These are phyloP conservation scores for Cetonia aurata DNA, from an alignment of 2,888 invertebrate species.

Conservation along the genomic window DNA sequence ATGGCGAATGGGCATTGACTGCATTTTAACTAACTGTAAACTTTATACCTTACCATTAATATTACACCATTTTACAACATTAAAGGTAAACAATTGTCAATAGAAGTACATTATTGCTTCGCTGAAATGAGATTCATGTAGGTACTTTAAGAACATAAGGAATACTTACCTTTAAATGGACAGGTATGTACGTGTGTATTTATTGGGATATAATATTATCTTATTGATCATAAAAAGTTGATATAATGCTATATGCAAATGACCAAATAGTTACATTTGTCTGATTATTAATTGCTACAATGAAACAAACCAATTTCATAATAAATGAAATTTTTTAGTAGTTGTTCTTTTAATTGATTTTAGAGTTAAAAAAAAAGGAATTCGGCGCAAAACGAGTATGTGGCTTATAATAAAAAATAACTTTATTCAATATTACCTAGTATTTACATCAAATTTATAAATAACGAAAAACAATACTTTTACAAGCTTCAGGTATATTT, in stretches of 20 bases:
- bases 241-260: too few relatives aligned
- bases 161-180: not conserved
- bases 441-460: too few relatives aligned
- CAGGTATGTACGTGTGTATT: not conserved
- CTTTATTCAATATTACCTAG: too few relatives aligned
- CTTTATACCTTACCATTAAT: constrained; percentile 40
- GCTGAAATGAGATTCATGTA: constrained; percentile 6
- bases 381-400: constrained; percentile 11
- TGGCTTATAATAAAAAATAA: too few relatives aligned
- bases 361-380: too few relatives aligned
- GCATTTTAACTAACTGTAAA: constrained; percentile 42
- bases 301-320: too few relatives aligned
- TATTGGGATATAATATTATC: constrained; percentile 10
- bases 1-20: constrained; percentile 23
- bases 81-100: constrained; percentile 32
- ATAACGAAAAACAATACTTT: too few relatives aligned
- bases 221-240: not conserved
- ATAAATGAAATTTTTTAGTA: too few relatives aligned
- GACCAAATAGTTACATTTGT: too few relatives aligned
- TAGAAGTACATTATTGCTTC: constrained; percentile 12
- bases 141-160: not conserved
- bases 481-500: too few relatives aligned
- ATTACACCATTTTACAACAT: constrained; percentile 39
- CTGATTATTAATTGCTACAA: too few relatives aligned
- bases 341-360: not conserved